A percentile compares a stretch with the other conserved stretches of the same genome.
Conservation (phyloP, 1,140 invertebrate species). For the Drosophila sproati region DNA sequence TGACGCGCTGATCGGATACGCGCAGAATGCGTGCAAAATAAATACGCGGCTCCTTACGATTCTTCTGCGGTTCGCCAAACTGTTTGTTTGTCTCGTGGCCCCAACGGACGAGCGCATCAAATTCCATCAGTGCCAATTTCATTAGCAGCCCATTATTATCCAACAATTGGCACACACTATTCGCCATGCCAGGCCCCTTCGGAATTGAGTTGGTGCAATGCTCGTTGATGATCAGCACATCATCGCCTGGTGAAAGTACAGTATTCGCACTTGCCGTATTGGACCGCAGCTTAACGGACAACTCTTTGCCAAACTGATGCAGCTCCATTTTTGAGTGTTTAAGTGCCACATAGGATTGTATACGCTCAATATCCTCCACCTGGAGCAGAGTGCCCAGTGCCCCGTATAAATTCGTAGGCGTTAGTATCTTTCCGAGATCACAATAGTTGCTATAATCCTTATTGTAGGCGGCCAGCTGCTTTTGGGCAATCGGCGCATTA, state of each 20-base stretch:
- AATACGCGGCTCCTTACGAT: conserved; percentile 49
- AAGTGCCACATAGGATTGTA: conserved; percentile 61
- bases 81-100: conserved; percentile 41
- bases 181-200: conserved; percentile 1
- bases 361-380: conserved; percentile 69
- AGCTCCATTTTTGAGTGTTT: conserved; percentile 66
- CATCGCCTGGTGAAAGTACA: conserved; percentile 64
- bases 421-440: conserved; percentile 44
- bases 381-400: conserved; percentile 63
- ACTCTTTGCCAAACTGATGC: conserved; percentile 66
- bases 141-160: conserved; percentile 52
- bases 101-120: conserved; percentile 57
- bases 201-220: conserved; percentile 1
- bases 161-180: conserved; percentile 49
- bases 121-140: conserved; percentile 67
- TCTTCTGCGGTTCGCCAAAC: conserved; percentile 53
- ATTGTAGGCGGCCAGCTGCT: conserved; percentile 48
- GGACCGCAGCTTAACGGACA: conserved; percentile 61
- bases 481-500: conserved; percentile 41
- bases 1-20: conserved; percentile 64
- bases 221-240: conserved; percentile 67
- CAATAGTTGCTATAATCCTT: conserved; percentile 60
- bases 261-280: conserved; percentile 28
- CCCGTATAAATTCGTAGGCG: conserved; percentile 47
- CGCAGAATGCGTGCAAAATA: conserved; percentile 66